These are phyloP conservation scores for Thryonomys swinderianus DNA, from an alignment of 2,113 vertebrate species.

Conservation along the genomic window DNA sequence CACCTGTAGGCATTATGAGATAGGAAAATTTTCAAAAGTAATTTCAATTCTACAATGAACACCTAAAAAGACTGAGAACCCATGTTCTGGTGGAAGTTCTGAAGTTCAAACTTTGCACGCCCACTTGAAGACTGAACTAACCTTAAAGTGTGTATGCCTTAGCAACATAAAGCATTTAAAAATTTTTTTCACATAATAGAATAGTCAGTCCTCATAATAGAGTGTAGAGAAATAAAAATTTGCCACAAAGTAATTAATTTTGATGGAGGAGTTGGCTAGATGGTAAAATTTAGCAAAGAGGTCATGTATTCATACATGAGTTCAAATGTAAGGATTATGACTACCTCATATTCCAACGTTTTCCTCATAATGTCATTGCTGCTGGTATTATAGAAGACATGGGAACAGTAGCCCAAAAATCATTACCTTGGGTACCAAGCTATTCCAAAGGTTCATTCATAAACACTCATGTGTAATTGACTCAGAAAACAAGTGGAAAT, in stretches of 20 bases:
- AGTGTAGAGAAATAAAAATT: background rate
- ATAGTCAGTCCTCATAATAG: background rate
- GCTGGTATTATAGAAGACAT: conserved; percentile 31
- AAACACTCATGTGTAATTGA: conserved; percentile 27
- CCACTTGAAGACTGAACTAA: background rate
- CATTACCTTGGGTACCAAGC: background rate
- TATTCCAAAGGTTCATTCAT: conserved; percentile 7
- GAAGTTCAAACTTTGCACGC: background rate
- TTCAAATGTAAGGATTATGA: conserved; percentile 10
- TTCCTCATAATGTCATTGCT: background rate
- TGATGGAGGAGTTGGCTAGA: conserved; percentile 35
- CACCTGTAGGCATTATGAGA: background rate
- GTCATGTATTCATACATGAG: background rate
- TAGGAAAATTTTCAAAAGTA: conserved; percentile 22
- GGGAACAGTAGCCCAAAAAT: background rate
- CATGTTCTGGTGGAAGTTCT: background rate
- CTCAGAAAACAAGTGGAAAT: conserved; percentile 40
- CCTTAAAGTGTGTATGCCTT: background rate
- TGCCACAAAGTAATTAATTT: conserved; percentile 34
- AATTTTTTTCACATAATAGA: background rate
- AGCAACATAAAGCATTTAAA: background rate
- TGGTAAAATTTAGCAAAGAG: background rate
- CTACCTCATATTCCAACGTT: conserved; percentile 23
- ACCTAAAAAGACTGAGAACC: background rate
- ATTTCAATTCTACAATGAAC: background rate